Evolutionary conservation across 2,888 invertebrate genomes (phyloP).

Genomic region (Thymelicus sylvestris): DNA sequence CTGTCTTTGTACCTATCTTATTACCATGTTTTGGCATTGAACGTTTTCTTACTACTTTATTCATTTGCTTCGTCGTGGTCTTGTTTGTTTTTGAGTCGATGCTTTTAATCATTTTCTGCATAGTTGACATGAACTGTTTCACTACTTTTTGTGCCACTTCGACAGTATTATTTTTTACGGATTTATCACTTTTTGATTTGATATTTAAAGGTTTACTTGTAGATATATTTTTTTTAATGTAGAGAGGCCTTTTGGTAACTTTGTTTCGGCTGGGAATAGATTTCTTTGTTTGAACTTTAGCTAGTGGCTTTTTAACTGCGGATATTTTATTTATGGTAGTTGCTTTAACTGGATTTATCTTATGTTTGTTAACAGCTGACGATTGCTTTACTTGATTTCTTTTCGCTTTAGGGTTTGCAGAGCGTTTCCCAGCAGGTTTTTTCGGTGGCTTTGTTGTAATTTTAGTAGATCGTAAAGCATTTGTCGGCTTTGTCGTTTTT

Average conservation of each 20-base stretch:
- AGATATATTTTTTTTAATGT: conserved; percentile 41
- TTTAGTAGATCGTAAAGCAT: conserved; percentile 10
- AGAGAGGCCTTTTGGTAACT: conserved; percentile 35
- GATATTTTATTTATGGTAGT: conserved; percentile 31
- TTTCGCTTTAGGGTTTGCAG: conserved; percentile 25
- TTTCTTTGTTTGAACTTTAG: conserved; percentile 34
- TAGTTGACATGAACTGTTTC: conserved; percentile 52
- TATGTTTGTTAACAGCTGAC: conserved; percentile 10
- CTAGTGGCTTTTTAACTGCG: conserved; percentile 32
- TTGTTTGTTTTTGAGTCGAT: conserved; percentile 42
- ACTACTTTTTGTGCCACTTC: conserved; percentile 51
- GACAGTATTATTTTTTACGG: conserved; percentile 41
- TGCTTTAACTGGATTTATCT: conserved; percentile 25
- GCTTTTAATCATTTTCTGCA: conserved; percentile 54
- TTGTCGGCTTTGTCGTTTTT: conserved; percentile 36
- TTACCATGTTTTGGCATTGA: conserved; percentile 43
- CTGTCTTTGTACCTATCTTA: conserved; percentile 40
- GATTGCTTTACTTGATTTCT: conserved; percentile 26
- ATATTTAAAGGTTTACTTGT: conserved; percentile 45
- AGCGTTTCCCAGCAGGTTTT: conserved; percentile 24
- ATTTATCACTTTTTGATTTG: conserved; percentile 38
- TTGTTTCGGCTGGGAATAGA: conserved; percentile 38
- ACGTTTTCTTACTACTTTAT: conserved; percentile 44
- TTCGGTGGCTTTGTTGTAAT: conserved; percentile 30
- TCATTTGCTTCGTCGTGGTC: conserved; percentile 23